Conservation (phyloP, 2,888 invertebrate genomes). For the Lithophane semibrunnea region DNA sequence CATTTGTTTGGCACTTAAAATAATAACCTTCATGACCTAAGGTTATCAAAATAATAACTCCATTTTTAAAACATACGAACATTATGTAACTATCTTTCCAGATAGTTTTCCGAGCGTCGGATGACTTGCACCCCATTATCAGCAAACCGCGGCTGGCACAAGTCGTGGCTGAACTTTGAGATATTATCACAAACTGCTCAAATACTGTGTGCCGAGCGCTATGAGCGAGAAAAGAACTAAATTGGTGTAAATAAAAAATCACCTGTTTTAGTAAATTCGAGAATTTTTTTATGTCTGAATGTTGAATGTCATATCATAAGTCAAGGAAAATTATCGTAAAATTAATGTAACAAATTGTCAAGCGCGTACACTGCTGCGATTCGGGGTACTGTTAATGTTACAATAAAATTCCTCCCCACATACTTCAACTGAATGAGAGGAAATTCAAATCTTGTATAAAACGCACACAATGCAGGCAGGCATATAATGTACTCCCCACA, state of each 20-base stretch:
- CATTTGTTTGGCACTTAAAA: not conserved
- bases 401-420: no score
- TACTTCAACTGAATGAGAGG: no score
- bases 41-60: not conserved
- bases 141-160: slow-evolving; percentile 21
- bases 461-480: no score
- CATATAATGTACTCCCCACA: no score
- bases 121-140: slow-evolving; percentile 11
- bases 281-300: not conserved
- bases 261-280: no score
- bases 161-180: slow-evolving; percentile 32
- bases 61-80: not conserved
- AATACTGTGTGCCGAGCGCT: not conserved
- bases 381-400: no score
- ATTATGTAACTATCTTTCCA: not conserved
- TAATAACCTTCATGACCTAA: not conserved
- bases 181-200: slow-evolving; percentile 29
- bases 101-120: not conserved
- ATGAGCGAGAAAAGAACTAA: not conserved
- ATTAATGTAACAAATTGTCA: not conserved
- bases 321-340: not conserved
- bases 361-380: not conserved
- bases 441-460: no score
- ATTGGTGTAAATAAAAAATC: not conserved
- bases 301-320: not conserved